Conservation (phyloP, 2,888 invertebrate species). For the Lochmaea capreae region DNA sequence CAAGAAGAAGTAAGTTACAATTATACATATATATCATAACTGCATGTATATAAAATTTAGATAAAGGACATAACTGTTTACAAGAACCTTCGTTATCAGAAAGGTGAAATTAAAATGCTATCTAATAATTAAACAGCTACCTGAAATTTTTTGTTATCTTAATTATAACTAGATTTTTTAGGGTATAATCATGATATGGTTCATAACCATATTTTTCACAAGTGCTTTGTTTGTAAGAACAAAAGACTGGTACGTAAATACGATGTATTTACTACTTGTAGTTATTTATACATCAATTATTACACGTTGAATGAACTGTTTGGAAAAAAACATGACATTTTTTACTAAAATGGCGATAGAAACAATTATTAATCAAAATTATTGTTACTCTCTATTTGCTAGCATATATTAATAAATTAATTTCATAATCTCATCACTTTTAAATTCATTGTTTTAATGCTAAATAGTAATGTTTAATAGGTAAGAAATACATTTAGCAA, state of each 20-base stretch:
- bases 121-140: not conserved
- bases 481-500: too few species aligned
- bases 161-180: not conserved
- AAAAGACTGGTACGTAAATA: slow-evolving; percentile 1
- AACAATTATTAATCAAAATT: not conserved
- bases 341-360: not conserved
- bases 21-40: not conserved
- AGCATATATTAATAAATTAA: not conserved
- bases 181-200: not conserved
- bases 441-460: too few species aligned
- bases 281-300: slow-evolving; percentile 11
- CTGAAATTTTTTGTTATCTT: not conserved
- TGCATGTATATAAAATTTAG: not conserved
- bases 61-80: slow-evolving; percentile 10
- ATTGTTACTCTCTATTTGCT: not conserved
- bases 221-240: slow-evolving; percentile 13
- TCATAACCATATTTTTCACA: not conserved
- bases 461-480: too few species aligned
- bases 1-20: slow-evolving; percentile 85
- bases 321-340: not conserved
- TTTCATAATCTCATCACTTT: too few species aligned
- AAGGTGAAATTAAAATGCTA: slow-evolving; percentile 8
- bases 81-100: slow-evolving; percentile 4
- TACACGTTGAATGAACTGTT: not conserved
- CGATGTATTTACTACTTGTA: slow-evolving; percentile 2